Evolutionary conservation across 2,113 vertebrate species (phyloP).

Genomic region (Scytalopus superciliaris): DNA sequence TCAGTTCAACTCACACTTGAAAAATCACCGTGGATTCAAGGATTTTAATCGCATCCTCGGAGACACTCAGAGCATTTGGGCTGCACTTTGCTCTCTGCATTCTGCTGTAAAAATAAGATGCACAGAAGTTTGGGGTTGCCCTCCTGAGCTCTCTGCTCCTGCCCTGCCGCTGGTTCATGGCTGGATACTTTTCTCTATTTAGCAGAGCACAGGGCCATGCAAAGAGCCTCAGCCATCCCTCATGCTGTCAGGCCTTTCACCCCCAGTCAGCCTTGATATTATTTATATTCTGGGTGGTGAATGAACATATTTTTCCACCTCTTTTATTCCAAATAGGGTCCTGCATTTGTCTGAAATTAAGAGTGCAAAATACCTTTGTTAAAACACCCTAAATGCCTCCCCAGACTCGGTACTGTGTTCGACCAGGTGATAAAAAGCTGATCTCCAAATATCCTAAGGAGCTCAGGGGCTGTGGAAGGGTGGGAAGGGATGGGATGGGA

Average conservation of each 20-base stretch:
- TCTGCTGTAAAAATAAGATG: neutral
- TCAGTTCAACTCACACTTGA: neutral
- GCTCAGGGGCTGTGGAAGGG: neutral
- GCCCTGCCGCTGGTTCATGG: neutral
- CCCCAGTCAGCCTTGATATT: neutral
- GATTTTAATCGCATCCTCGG: neutral
- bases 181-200: neutral
- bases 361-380: neutral
- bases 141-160: neutral
- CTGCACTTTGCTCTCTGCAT: neutral
- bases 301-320: neutral
- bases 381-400: accelerated
- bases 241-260: neutral
- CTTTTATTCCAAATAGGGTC: neutral
- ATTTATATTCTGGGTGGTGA: neutral
- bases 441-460: neutral
- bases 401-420: neutral
- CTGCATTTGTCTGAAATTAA: neutral
- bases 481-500: too few relatives aligned
- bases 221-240: neutral
- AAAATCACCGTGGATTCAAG: neutral
- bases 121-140: neutral
- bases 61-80: neutral
- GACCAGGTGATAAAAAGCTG: neutral
- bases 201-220: neutral